These are phyloP conservation scores for Trematocara zebra DNA, from an alignment of 2,113 vertebrate genomes.

Conservation along the genomic window DNA sequence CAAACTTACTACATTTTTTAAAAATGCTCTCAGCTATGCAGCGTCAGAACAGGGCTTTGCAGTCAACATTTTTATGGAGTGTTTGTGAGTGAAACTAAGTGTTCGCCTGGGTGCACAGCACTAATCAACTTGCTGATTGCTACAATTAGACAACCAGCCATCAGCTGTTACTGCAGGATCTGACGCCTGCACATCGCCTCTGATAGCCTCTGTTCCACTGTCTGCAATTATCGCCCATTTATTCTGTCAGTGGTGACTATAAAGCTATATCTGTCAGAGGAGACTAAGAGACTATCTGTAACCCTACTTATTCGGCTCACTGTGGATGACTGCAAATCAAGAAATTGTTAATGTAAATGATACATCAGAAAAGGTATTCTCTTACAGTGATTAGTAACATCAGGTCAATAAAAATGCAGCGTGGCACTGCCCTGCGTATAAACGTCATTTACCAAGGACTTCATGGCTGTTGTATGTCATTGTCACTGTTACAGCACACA, in stretches of 20 bases:
- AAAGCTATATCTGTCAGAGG: conserved; percentile 31
- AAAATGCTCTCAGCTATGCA: not conserved
- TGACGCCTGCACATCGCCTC: conserved; percentile 66
- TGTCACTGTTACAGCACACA: not conserved
- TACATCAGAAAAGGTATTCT: not conserved
- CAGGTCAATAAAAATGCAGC: conserved; percentile 12
- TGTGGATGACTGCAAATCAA: conserved; percentile 11
- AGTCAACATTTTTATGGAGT: not conserved
- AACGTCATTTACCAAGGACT: conserved; percentile 13
- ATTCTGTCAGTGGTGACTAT: conserved; percentile 26
- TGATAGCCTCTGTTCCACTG: conserved; percentile 39
- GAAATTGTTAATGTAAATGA: conserved; percentile 17
- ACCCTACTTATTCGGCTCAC: not conserved
- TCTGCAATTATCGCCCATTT: conserved; percentile 63
- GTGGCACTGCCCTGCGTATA: not conserved
- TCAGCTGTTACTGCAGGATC: conserved; percentile 54
- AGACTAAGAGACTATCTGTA: not conserved
- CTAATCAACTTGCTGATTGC: conserved; percentile 68
- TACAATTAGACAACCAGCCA: conserved; percentile 71
- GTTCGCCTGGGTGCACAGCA: conserved; percentile 18
- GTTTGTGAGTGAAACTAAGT: conserved; percentile 31
- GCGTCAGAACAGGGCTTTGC: not conserved
- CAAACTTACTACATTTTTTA: not conserved
- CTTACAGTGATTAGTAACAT: conserved; percentile 7
- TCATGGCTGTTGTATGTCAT: not conserved